A percentile compares a stretch with the other conserved stretches of the same genome.
Conservation (phyloP, 2,797 vertebrate species). For the Valencia hispanica region DNA sequence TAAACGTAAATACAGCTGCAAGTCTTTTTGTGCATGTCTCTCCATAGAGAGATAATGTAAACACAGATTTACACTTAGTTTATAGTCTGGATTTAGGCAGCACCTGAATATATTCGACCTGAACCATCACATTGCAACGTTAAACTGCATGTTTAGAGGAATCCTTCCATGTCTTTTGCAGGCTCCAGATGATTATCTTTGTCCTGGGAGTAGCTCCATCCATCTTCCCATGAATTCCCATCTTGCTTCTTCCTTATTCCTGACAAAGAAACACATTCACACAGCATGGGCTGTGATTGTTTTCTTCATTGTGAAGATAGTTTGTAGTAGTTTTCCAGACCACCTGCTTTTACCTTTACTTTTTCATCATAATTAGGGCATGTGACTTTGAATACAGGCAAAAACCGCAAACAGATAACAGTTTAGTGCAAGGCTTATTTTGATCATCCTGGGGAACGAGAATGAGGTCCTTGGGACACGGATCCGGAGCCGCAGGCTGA, state of each 20-base stretch:
- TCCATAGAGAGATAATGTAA: background rate
- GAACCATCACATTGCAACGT: background rate
- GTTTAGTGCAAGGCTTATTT: no score
- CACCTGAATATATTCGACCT: background rate
- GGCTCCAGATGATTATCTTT: background rate
- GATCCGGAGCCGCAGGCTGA: no score
- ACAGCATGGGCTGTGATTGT: background rate
- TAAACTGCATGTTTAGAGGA: background rate
- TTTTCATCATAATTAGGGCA: no score
- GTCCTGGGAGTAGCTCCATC: background rate
- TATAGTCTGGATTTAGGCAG: background rate
- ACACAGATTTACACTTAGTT: no score
- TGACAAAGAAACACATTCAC: background rate
- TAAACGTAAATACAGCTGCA: no score
- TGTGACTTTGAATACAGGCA: no score
- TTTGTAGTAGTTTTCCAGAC: no score
- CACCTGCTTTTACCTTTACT: no score
- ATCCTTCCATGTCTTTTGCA: background rate
- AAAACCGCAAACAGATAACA: no score
- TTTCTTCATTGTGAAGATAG: background rate
- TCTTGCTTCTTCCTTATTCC: background rate
- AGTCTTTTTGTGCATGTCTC: no score
- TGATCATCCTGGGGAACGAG: no score
- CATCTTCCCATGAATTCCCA: background rate
- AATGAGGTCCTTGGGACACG: no score